These are phyloP conservation scores for Bungarus multicinctus DNA, from an alignment of 2,113 vertebrate genomes.

Conservation along the genomic window DNA sequence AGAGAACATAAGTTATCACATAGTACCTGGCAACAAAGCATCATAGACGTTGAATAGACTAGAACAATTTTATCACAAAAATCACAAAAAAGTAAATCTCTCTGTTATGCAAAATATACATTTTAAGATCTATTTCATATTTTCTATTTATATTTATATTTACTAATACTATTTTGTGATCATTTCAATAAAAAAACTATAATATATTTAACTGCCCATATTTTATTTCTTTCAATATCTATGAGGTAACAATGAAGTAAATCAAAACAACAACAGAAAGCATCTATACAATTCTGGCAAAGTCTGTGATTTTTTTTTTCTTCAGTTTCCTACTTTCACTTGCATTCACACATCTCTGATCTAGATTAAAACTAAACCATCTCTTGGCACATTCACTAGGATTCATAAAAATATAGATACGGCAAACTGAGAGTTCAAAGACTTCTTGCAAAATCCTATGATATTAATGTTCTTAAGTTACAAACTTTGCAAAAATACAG, in stretches of 20 bases:
- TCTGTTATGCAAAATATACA: constrained; percentile 82
- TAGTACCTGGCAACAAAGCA: constrained; percentile 71
- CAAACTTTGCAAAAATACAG: constrained; percentile 50
- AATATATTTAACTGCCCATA: constrained; percentile 72
- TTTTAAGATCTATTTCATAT: constrained; percentile 70
- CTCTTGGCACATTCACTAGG: constrained; percentile 57
- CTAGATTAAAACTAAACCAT: constrained; percentile 59
- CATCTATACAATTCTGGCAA: constrained; percentile 58
- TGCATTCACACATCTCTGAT: constrained; percentile 55
- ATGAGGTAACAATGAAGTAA: constrained; percentile 72
- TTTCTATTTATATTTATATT: constrained; percentile 67
- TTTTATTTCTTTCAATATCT: constrained; percentile 70
- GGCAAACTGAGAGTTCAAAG: constrained; percentile 59
- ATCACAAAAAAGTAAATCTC: constrained; percentile 73
- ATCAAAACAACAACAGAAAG: constrained; percentile 49
- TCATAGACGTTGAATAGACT: constrained; percentile 76
- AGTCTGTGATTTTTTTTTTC: constrained; percentile 36
- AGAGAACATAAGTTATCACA: constrained; percentile 76
- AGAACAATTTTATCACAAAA: constrained; percentile 76
- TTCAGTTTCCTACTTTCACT: constrained; percentile 27
- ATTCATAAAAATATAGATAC: constrained; percentile 60
- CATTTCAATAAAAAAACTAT: constrained; percentile 59
- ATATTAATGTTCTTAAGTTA: constrained; percentile 46
- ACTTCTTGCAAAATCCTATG: constrained; percentile 56
- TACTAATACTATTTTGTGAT: constrained; percentile 57